Conservation (phyloP, 2,797 vertebrate species). For the Corythornis leucogaster region DNA sequence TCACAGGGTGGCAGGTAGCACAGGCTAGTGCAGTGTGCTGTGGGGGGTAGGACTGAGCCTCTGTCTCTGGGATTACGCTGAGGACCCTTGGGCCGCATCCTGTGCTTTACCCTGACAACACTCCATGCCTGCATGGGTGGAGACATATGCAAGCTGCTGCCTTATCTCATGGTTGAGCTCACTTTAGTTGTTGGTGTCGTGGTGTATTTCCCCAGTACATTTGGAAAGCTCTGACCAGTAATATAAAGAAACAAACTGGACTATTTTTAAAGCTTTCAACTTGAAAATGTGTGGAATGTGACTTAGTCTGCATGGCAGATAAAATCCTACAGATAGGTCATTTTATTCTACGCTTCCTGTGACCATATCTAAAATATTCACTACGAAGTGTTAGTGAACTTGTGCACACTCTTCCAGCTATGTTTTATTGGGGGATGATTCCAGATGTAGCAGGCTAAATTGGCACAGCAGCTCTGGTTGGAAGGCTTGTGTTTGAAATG, state of each 20-base stretch:
- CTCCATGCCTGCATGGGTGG: not conserved
- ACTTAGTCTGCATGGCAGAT: not conserved
- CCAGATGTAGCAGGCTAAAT: slow-evolving; percentile 35
- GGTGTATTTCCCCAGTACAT: not conserved
- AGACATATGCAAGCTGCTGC: not conserved
- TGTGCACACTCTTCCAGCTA: not conserved
- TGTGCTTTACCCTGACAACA: rapidly evolving
- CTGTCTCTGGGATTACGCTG: rapidly evolving
- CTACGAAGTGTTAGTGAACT: not conserved
- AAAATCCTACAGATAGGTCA: not conserved
- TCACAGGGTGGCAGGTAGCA: not conserved
- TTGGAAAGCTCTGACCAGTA: not conserved
- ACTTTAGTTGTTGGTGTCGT: not conserved
- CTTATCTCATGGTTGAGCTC: not conserved
- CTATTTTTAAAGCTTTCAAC: not conserved
- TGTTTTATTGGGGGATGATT: not conserved
- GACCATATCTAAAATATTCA: not conserved
- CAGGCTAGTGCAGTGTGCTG: not conserved
- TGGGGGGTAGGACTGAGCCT: not conserved
- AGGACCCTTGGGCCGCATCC: not conserved
- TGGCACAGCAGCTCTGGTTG: slow-evolving; percentile 46
- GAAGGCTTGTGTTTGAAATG: slow-evolving; percentile 80
- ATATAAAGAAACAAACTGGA: not conserved
- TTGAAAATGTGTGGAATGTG: slow-evolving; percentile 2
- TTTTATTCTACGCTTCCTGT: not conserved